phyloP scores from a whole-genome alignment of 2,797 vertebrate species.

The Manis pentadactyla region DNA sequence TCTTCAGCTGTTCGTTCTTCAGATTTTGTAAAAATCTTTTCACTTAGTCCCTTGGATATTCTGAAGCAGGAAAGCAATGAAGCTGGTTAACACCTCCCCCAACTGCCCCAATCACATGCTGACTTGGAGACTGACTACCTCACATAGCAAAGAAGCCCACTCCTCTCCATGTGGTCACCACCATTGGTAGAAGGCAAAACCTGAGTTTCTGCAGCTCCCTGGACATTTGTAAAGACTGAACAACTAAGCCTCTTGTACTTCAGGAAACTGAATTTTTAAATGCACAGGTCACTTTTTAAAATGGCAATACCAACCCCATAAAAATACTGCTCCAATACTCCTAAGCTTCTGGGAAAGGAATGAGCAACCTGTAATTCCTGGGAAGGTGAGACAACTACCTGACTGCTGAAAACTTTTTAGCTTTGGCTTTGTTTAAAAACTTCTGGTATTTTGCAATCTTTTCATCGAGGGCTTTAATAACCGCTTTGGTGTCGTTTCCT shows the following conservation, averaged over 20 bases:
- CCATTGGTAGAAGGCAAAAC: neutral
- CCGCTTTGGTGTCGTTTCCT: constrained; percentile 81
- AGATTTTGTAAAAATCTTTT: constrained; percentile 90
- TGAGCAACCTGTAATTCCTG: fast-evolving
- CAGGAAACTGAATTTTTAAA: neutral
- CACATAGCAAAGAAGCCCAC: neutral
- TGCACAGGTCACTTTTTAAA: neutral
- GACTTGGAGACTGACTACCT: neutral
- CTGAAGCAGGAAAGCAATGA: constrained; percentile 84
- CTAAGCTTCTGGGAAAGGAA: neutral
- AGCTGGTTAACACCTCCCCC: neutral
- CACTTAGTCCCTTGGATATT: constrained; percentile 94
- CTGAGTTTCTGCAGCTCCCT: neutral
- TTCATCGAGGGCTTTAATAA: constrained; percentile 93
- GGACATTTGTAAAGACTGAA: neutral
- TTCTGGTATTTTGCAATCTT: constrained; percentile 97
- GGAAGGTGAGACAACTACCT: constrained; percentile 86
- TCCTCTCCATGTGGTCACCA: no score
- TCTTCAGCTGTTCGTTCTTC: constrained; percentile 75
- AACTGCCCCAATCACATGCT: no score
- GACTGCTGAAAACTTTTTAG: constrained; percentile 96
- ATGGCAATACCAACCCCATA: neutral
- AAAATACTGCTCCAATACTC: neutral
- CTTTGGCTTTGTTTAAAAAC: constrained; percentile 96
- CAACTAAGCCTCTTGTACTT: neutral